Conservation (phyloP, 2,888 invertebrate genomes). For the Nomada ferruginata region DNA sequence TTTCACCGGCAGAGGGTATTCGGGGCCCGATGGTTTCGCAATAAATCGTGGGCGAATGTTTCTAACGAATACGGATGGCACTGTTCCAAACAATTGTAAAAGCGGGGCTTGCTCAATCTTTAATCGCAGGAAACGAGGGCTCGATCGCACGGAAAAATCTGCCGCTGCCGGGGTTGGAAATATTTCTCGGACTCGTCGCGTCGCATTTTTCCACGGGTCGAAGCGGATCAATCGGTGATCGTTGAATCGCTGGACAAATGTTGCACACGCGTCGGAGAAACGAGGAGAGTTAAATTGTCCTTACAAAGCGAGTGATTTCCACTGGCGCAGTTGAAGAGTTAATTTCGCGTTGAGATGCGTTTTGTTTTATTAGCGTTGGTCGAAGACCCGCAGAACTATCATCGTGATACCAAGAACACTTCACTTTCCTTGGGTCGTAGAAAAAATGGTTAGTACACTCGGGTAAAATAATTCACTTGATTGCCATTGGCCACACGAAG, state of each 20-base stretch:
- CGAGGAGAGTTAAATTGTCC: not conserved
- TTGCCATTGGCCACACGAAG: too few species aligned
- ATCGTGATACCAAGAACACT: not conserved
- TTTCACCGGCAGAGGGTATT: not conserved
- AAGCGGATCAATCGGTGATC: too few species aligned
- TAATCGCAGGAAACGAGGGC: too few species aligned
- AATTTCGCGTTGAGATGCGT: not conserved
- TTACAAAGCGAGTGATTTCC: slow-evolving; percentile 6
- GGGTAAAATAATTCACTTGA: not conserved
- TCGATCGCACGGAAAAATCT: too few species aligned
- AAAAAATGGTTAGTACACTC: too few species aligned
- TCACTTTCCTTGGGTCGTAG: not conserved
- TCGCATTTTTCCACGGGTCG: too few species aligned
- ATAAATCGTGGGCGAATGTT: not conserved
- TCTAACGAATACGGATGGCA: not conserved
- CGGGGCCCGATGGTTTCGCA: not conserved
- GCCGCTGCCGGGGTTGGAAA: too few species aligned
- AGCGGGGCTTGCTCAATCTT: too few species aligned
- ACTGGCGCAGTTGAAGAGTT: slow-evolving; percentile 2
- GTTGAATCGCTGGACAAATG: not conserved
- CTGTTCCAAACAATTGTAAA: too few species aligned
- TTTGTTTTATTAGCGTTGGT: not conserved
- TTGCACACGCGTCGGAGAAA: too few species aligned
- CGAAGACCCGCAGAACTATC: not conserved
- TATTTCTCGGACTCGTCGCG: too few species aligned